Percentiles rank a stretch among this genome's conserved stretches.
Evolutionary conservation across 2,888 invertebrate species (phyloP).

Genomic region (Agrochola circellaris): DNA sequence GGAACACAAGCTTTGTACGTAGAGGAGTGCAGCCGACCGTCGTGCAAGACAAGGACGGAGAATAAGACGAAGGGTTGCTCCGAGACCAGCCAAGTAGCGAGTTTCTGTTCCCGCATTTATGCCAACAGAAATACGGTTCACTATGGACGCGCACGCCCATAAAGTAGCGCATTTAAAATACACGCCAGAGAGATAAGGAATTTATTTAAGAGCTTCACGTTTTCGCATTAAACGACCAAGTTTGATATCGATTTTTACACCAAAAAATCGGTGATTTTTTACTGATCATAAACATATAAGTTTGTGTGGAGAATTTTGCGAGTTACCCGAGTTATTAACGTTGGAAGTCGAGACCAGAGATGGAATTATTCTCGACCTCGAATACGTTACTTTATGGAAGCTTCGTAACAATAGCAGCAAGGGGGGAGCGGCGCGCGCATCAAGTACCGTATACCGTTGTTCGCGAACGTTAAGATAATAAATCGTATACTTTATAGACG

Average conservation of each 20-base stretch:
- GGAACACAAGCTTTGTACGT: slow-evolving; percentile 72
- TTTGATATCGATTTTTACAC: slow-evolving; percentile 66
- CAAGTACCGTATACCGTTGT: slow-evolving; percentile 83
- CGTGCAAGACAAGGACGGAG: slow-evolving; percentile 90
- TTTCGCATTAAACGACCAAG: slow-evolving; percentile 48
- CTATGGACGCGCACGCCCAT: slow-evolving; percentile 86
- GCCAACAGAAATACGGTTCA: slow-evolving; percentile 79
- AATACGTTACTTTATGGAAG: slow-evolving; percentile 85
- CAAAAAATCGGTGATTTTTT: slow-evolving; percentile 86
- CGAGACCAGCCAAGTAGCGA: slow-evolving; percentile 87
- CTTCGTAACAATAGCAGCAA: slow-evolving; percentile 91
- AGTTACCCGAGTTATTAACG: slow-evolving; percentile 71
- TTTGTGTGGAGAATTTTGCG: slow-evolving; percentile 25
- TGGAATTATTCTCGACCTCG: slow-evolving; percentile 83
- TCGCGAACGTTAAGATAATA: slow-evolving; percentile 83
- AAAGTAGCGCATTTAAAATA: slow-evolving; percentile 90
- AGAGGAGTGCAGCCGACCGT: slow-evolving; percentile 89
- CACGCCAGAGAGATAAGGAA: slow-evolving; percentile 90
- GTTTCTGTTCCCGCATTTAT: slow-evolving; percentile 76
- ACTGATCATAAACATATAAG: slow-evolving; percentile 70
- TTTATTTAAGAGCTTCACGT: slow-evolving; percentile 80
- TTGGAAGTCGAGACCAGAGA: slow-evolving; percentile 84
- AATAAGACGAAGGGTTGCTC: slow-evolving; percentile 91
- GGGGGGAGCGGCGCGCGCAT: slow-evolving; percentile 88
- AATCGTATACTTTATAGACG: slow-evolving; percentile 86